Conservation (phyloP, 2,888 invertebrate genomes). For the Hydriomena furcata region DNA sequence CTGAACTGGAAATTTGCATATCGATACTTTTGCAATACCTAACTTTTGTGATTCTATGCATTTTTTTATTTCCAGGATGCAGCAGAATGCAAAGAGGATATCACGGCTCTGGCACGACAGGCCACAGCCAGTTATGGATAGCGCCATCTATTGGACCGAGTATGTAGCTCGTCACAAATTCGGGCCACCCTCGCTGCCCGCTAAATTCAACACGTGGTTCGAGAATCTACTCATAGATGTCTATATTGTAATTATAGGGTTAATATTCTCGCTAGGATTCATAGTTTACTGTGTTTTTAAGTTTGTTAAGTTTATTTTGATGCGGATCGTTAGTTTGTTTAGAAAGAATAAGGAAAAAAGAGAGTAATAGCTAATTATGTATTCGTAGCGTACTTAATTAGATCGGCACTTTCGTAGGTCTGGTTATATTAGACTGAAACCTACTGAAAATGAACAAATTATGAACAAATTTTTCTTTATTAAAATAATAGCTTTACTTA, state of each 20-base stretch:
- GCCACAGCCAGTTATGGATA: constrained; percentile 81
- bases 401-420: too few relatives aligned
- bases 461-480: too few relatives aligned
- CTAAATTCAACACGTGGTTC: constrained; percentile 52
- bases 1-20: too few relatives aligned
- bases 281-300: constrained; percentile 41
- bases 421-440: too few relatives aligned
- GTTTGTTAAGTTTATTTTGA: constrained; percentile 37
- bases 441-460: too few relatives aligned
- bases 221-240: constrained; percentile 59
- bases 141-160: constrained; percentile 86
- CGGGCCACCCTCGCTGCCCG: constrained; percentile 54
- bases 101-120: constrained; percentile 81
- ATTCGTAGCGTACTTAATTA: too few relatives aligned
- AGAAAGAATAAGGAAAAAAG: constrained; percentile 40
- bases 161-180: constrained; percentile 80
- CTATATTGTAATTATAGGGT: constrained; percentile 44
- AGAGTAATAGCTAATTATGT: constrained; percentile 33
- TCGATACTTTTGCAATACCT: too few relatives aligned
- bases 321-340: constrained; percentile 32
- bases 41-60: too few relatives aligned
- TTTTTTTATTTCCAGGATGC: constrained; percentile 52
- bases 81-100: constrained; percentile 69
- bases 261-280: constrained; percentile 38
- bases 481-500: too few relatives aligned